Evolutionary conservation across 2,888 invertebrate genomes (phyloP).

Genomic region (Campaea margaritaria): DNA sequence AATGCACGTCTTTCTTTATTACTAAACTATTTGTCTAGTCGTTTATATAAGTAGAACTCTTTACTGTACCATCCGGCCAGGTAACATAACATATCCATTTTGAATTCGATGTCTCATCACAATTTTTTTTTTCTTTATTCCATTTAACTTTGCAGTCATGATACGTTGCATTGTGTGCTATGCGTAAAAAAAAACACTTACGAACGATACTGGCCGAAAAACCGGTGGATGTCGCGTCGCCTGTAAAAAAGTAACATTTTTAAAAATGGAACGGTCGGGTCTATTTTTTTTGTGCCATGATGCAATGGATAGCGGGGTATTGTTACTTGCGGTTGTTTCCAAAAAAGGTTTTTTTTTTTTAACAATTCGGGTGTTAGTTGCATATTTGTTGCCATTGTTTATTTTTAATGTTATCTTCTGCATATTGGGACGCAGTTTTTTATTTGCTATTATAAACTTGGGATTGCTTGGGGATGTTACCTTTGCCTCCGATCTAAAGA

Average conservation of each 20-base stretch:
- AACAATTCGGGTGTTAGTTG: constrained; percentile 23
- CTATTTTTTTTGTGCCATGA: constrained; percentile 46
- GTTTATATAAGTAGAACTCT: too few relatives aligned
- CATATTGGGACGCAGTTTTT: neutral
- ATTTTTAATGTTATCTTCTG: constrained; percentile 8
- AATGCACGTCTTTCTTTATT: too few relatives aligned
- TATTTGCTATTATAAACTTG: neutral
- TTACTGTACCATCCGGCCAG: too few relatives aligned
- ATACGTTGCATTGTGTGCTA: constrained; percentile 75
- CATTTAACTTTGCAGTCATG: constrained; percentile 77
- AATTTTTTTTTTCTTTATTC: constrained; percentile 66
- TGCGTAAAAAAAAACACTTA: constrained; percentile 61
- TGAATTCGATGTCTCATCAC: constrained; percentile 64
- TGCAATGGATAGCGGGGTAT: constrained; percentile 50
- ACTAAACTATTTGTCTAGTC: too few relatives aligned
- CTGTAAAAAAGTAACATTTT: constrained; percentile 56
- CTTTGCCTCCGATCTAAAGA: too few relatives aligned
- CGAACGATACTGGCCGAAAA: constrained; percentile 54
- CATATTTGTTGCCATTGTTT: constrained; percentile 21
- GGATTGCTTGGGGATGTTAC: neutral
- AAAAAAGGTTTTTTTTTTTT: constrained; percentile 35
- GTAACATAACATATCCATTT: constrained; percentile 57
- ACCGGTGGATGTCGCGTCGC: constrained; percentile 51
- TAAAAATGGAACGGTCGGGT: constrained; percentile 51
- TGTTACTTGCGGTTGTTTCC: constrained; percentile 48